Evolutionary conservation across 2,797 vertebrate genomes (phyloP).

Genomic region (Eutrigla gurnardus): DNA sequence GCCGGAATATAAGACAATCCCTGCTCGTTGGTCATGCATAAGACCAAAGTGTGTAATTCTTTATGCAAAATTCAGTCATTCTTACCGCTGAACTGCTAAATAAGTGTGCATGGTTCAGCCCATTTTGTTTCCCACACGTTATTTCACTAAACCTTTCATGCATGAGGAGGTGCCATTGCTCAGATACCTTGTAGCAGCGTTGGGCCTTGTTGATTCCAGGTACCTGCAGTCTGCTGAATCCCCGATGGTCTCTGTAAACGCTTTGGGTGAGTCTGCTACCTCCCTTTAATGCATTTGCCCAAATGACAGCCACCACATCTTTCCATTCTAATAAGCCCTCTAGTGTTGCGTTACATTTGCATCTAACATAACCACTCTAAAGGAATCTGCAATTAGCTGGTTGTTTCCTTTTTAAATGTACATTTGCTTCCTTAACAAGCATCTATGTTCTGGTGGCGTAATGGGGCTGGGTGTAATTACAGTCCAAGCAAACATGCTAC

Average conservation of each 20-base stretch:
- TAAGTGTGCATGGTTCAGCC: not conserved
- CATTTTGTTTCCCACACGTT: not conserved
- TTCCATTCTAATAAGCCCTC: slow-evolving; percentile 1
- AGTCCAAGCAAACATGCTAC: slow-evolving; percentile 30
- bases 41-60: not conserved
- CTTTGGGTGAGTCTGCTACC: not conserved
- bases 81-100: not conserved
- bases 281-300: not conserved
- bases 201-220: not conserved
- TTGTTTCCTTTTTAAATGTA: slow-evolving; percentile 16
- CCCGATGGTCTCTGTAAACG: not conserved
- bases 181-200: not conserved
- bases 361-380: not conserved
- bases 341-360: not conserved
- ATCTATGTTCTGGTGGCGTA: slow-evolving; percentile 4
- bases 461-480: slow-evolving; percentile 20
- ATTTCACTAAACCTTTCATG: not conserved
- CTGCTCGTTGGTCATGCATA: not conserved
- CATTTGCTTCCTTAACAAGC: slow-evolving; percentile 15
- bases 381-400: not conserved
- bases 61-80: not conserved
- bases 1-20: too few species aligned
- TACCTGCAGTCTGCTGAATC: not conserved
- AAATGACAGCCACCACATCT: not conserved
- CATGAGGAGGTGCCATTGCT: not conserved